Evolutionary conservation across 2,888 invertebrate genomes (phyloP), one percentile per base, ranked within the genome.

Genomic region (Andricus curvator): DNA sequence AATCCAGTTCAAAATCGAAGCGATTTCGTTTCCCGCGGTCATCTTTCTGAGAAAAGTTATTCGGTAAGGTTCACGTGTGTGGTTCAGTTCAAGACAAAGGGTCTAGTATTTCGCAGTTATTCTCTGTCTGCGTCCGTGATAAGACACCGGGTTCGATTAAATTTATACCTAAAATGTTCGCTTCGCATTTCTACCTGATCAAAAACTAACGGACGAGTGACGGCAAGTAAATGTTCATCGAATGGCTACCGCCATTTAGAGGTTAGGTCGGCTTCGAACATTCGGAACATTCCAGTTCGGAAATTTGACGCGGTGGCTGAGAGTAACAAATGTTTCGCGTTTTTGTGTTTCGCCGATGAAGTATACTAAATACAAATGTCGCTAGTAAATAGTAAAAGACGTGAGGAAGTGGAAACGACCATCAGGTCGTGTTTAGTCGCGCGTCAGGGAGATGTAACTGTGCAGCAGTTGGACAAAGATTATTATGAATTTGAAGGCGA

Each of bases 341-440:
- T 29, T 17, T 25, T 6, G 3, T 15, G 4, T 13, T 62, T 17
- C 11, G 20, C 29, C 2, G 29, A 29, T 25, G 2, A 25, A 17
- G 2, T 29, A 17, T 6, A 25, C 15, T 25, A 17, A 17, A 11
- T 15, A 13, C 4, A 17, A 64, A 64, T 64, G 64, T 25, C 64
- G 29, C 22, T 64, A 13, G 4, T 29, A 25, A 29, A 17, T 25
- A 64, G 5, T 29, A 64, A 68, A 48, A 68, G 44, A 68, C 68
- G 68, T 4, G 68, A 68, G 4, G 22, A 68, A 2, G 68, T 68
- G 8, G 68, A 68, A 48, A 48, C 22, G 9, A 17, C 22, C 8
- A 68, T 68, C 4, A 68, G 44, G 48, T 22, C 68, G 22, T 48
- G 44, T 68, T 68, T 68, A 20, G 20, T 68, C 9, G n/a, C 68